Conservation (phyloP, 2,888 invertebrate species). For the Aphodius sticticus region DNA sequence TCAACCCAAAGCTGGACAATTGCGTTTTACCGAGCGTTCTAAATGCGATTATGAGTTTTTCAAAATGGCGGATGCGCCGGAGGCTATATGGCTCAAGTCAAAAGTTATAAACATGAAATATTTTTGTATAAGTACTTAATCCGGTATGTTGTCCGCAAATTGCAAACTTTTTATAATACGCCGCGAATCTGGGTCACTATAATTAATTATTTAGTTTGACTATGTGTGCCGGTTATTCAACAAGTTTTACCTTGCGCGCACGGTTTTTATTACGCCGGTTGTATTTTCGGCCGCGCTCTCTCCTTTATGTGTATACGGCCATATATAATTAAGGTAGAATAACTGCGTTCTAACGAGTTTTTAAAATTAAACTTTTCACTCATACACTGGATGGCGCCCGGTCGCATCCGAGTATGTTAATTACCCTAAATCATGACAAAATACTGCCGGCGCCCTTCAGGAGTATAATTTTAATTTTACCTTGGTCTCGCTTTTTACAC, state of each 20-base stretch:
- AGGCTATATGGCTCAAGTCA: neutral
- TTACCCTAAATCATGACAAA: slow-evolving; percentile 15
- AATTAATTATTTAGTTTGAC: neutral
- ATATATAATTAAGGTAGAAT: slow-evolving; percentile 21
- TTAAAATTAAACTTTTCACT: slow-evolving; percentile 23
- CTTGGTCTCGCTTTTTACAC: neutral
- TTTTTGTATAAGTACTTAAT: neutral
- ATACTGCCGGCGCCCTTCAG: neutral
- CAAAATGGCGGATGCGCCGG: neutral
- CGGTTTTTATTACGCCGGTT: neutral
- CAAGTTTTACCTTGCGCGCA: slow-evolving; percentile 1
- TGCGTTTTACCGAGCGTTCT: neutral
- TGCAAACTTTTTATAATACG: neutral
- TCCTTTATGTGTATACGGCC: slow-evolving; percentile 13
- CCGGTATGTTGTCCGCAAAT: neutral
- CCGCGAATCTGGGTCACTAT: neutral
- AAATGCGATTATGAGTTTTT: neutral
- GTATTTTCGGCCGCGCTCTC: neutral
- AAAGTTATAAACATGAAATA: neutral
- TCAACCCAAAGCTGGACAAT: neutral
- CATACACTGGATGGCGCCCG: neutral
- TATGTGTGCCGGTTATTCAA: slow-evolving; percentile 15
- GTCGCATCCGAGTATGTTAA: slow-evolving; percentile 12
- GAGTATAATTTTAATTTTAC: neutral
- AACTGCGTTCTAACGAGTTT: slow-evolving; percentile 23